These are phyloP conservation scores for Hiodon tergisus DNA, from an alignment of 2,113 vertebrate genomes.

Conservation along the genomic window DNA sequence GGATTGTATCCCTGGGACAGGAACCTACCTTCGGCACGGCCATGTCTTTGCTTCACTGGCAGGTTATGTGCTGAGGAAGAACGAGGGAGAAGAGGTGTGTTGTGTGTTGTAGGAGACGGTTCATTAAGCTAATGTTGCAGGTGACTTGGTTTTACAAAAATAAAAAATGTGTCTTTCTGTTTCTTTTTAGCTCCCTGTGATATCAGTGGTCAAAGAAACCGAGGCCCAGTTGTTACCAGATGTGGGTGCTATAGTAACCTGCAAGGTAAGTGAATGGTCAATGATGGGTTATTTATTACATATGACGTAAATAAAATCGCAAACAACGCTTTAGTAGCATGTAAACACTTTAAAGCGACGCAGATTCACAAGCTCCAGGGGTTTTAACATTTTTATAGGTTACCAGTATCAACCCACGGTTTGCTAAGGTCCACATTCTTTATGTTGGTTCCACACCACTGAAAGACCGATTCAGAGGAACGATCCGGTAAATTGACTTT, in stretches of 20 bases:
- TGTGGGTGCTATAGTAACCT: slow-evolving; percentile 85
- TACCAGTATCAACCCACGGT: slow-evolving; percentile 89
- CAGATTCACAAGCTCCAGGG: too few species aligned
- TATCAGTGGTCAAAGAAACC: slow-evolving; percentile 85
- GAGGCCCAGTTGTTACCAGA: slow-evolving; percentile 84
- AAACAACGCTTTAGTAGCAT: not conserved
- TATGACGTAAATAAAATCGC: too few species aligned
- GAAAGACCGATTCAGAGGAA: slow-evolving; percentile 89
- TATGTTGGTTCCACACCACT: slow-evolving; percentile 87
- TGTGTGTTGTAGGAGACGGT: too few species aligned
- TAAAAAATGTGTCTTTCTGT: not conserved
- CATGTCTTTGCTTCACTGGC: slow-evolving; percentile 84
- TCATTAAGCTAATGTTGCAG: slow-evolving; percentile 6
- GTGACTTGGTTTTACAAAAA: not conserved
- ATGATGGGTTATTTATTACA: too few species aligned
- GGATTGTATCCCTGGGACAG: slow-evolving; percentile 76
- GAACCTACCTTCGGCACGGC: slow-evolving; percentile 85
- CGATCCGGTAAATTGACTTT: slow-evolving; percentile 73
- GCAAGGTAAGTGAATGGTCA: slow-evolving; percentile 71
- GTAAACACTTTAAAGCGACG: too few species aligned
- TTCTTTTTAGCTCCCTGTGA: slow-evolving; percentile 70
- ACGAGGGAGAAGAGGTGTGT: slow-evolving; percentile 79
- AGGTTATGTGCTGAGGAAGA: slow-evolving; percentile 70
- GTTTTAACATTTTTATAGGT: slow-evolving; percentile 62
- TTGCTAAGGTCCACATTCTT: slow-evolving; percentile 91